Evolutionary conservation across 2,113 vertebrate species (phyloP), one percentile per base, ranked within the genome.

Genomic region (Pedionomus torquatus): DNA sequence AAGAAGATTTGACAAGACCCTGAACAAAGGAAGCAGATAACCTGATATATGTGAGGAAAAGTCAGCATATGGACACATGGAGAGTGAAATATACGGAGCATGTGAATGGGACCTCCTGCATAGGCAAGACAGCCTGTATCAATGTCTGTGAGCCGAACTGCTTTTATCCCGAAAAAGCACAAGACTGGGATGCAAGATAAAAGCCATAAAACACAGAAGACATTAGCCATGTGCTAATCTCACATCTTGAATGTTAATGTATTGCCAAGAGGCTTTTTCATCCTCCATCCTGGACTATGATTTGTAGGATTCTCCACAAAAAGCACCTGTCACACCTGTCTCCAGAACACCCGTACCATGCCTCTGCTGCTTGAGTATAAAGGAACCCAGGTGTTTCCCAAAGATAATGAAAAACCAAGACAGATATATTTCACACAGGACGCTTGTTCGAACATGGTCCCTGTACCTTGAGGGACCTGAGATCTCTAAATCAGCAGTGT

Each of bases 11-110:
- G 82, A 68, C 6, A 49, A 43, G 25, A 23, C 3, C 28, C 5
- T 11, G 39, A 48, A 66, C 1, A 11, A 75, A 75, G 31, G 35
- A 70, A 81, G 60, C 4, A 77, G 25, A 26, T 17, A 39, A 52
- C n/a, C 19, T 26, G 43, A 54, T 0, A 68, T 48, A 60, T 0
- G 14, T 13, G 14, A 70, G 43, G 48, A 44, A 85, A 20, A 65
- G 31, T 13, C 43, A 71, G 51, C 7, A 13, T 6, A 44, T n/a
- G n/a, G 7, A 16, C 17, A 33, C 24, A 55, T 0, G 25, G 52
- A 77, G 26, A 37, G 18, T 3, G 7, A 55, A 72, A 43, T 25
- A 37, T 0, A 10, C 1, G 18, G 26, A 49, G 30, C 39, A 64
- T 0, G 6, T 7, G 28, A 82, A 64, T 10, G 48, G 60, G n/a